A percentile compares a stretch with the other conserved stretches of the same genome.
Conservation (phyloP, 2,113 vertebrate genomes). For the Otolemur garnettii region DNA sequence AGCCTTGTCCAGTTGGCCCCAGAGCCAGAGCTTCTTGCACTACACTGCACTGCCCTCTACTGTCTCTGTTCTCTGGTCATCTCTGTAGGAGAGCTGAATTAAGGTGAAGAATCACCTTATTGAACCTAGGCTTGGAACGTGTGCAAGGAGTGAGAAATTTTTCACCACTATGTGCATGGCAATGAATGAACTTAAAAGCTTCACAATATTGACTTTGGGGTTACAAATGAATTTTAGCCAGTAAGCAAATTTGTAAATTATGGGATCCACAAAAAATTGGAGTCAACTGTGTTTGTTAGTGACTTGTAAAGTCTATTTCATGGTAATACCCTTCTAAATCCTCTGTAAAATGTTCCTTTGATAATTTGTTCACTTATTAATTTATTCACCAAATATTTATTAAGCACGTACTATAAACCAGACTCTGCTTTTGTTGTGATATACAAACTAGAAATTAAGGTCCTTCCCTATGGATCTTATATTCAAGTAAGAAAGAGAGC, state of each 20-base stretch:
- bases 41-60: slow-evolving; percentile 43
- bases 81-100: background rate
- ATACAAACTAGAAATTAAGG: slow-evolving; percentile 16
- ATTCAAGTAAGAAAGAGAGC: background rate
- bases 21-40: background rate
- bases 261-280: background rate
- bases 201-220: background rate
- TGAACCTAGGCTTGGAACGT: background rate
- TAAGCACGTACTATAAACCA: slow-evolving; percentile 51
- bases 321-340: background rate
- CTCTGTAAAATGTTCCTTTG: background rate
- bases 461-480: background rate
- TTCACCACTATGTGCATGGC: background rate
- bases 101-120: background rate
- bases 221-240: slow-evolving; percentile 44
- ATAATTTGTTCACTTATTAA: slow-evolving; percentile 3
- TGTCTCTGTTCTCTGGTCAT: background rate
- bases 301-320: slow-evolving; percentile 21
- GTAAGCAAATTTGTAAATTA: background rate
- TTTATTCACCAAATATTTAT: slow-evolving; percentile 40
- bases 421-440: slow-evolving; percentile 8
- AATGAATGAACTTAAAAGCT: background rate
- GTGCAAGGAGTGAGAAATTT: background rate
- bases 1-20: background rate
- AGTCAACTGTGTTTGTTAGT: background rate